Evolutionary conservation across 2,888 invertebrate species (phyloP).

Genomic region (Neuroscelio doddi): DNA sequence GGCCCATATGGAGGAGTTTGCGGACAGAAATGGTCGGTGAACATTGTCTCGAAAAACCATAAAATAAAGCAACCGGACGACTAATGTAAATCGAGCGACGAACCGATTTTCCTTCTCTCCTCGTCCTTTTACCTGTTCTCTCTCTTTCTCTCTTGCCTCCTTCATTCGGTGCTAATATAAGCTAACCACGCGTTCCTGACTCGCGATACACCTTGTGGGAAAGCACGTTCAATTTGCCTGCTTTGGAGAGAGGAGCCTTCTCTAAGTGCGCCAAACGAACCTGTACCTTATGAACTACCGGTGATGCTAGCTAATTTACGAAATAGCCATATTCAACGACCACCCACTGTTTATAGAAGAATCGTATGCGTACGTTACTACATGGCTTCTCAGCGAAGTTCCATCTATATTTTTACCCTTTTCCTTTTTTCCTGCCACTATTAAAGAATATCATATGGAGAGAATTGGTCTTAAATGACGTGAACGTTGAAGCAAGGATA

Average conservation of each 20-base stretch:
- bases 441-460: slow-evolving; percentile 23
- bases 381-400: slow-evolving; percentile 35
- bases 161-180: slow-evolving; percentile 20
- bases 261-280: slow-evolving; percentile 28
- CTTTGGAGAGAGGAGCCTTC: slow-evolving; percentile 50
- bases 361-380: slow-evolving; percentile 13
- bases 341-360: slow-evolving; percentile 42
- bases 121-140: slow-evolving; percentile 8
- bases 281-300: slow-evolving; percentile 36
- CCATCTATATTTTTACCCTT: slow-evolving; percentile 31
- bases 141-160: slow-evolving; percentile 7
- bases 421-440: slow-evolving; percentile 12
- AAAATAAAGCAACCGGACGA: slow-evolving; percentile 65
- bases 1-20: slow-evolving; percentile 64
- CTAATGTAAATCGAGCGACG: slow-evolving; percentile 16
- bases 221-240: slow-evolving; percentile 60
- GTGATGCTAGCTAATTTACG: slow-evolving; percentile 49
- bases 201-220: slow-evolving; percentile 50
- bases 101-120: slow-evolving; percentile 32
- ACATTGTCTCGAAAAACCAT: slow-evolving; percentile 71
- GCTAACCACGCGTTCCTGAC: slow-evolving; percentile 13
- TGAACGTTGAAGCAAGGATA: too few species aligned
- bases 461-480: too few species aligned
- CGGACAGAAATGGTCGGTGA: slow-evolving; percentile 60
- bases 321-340: slow-evolving; percentile 46